phyloP scores from a whole-genome alignment of 1,140 invertebrate genomes.

The Lepidostoma basale region DNA sequence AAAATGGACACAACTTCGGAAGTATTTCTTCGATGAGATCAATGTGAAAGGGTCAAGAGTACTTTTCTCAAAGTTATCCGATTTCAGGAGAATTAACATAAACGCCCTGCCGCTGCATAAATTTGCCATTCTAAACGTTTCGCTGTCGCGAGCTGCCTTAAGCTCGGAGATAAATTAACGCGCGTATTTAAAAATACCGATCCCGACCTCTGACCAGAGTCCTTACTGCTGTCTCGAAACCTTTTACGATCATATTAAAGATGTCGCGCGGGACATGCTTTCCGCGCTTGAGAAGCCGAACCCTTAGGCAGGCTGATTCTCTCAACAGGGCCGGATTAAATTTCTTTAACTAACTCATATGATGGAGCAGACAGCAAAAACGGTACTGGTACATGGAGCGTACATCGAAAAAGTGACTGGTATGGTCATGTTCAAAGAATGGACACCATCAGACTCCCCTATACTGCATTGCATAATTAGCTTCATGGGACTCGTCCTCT shows the following conservation, averaged over 20 bases:
- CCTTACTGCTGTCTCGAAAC: background rate
- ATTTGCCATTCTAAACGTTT: background rate
- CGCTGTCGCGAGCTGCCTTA: background rate
- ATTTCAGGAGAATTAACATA: background rate
- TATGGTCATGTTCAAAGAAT: no score
- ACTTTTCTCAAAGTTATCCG: background rate
- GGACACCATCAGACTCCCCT: no score
- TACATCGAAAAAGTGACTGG: no score
- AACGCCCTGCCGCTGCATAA: background rate
- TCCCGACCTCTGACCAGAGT: background rate
- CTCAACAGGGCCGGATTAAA: no score
- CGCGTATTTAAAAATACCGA: no score
- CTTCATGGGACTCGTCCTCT: no score
- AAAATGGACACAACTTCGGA: no score
- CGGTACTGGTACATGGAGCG: no score
- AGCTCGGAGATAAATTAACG: background rate
- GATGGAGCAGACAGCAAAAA: no score
- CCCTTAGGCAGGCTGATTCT: no score
- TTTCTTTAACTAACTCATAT: no score
- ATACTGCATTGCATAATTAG: no score
- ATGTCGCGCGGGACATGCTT: background rate
- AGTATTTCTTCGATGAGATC: background rate
- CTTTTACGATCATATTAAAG: constrained; percentile 19
- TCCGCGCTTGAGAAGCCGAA: background rate
- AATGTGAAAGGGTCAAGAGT: background rate